Base-by-base conservation (phyloP, 2,113 vertebrate genomes). In the rat (Rattus norvegicus) region DNA sequence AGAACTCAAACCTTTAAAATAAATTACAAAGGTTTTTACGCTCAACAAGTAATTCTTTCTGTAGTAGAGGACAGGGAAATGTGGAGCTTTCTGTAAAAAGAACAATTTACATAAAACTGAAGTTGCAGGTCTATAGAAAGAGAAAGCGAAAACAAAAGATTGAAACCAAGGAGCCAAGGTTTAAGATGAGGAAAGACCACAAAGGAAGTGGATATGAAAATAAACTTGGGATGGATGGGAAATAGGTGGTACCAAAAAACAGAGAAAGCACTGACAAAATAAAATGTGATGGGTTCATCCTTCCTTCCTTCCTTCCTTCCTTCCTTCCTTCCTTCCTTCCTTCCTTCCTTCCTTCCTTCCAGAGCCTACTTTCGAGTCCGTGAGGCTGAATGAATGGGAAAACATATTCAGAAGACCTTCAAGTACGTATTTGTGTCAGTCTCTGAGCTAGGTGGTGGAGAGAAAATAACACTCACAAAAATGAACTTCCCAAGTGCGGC, bases 91-190 rank as follows among this genome's bases (percentile, higher is more conserved):
- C 75, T 88, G 85, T 61, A 16, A 83, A 94, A 70, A 79, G 19
- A 90, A 96, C 1, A 43, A 26, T 26, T 92, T 83, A 77, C 0
- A 28, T 43, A 75, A 92, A 88, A 91, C 6, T 77, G 85, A 89
- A 81, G 39, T 65, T 75, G 22, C 63, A 95, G 12, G 17, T 49
- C 39, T 76, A 63, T 13, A 73, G 3, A 59, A 47, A 39, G 19
- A 14, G 59, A 92, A 73, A 84, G n/a, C n/a, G 10, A 92, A 96
- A 85, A 73, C 13, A 87, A 95, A 92, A 80, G 26, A 47, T 14
- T 33, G 47, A 92, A 86, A 92, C 43, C 26, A 86, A 85, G 30
- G 47, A 61, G 65, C 49, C 26, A 9, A 61, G 47, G 20, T 52
- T 12, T 54, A 70, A 79, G 43, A 39, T 52, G 6, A 14, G 26